Evolutionary conservation across 2,113 vertebrate genomes (phyloP).

Genomic region (Percina caprodes): DNA sequence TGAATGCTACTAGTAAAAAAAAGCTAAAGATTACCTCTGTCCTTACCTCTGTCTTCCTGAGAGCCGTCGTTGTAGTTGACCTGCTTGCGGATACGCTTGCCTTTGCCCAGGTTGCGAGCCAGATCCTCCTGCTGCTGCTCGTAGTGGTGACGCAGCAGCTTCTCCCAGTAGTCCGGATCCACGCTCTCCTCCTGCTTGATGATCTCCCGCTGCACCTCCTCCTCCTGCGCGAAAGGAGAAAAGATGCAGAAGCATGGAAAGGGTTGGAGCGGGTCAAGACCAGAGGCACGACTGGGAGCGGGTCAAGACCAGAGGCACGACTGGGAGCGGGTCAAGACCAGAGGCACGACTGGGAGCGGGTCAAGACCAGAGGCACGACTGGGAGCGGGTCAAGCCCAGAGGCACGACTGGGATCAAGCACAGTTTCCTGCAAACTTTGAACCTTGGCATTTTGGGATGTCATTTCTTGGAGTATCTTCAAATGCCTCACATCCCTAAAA

Average conservation of each 20-base stretch:
- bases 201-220: constrained; percentile 97
- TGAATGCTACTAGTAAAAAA: not conserved
- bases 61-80: constrained; percentile 99
- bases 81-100: constrained; percentile 98
- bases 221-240: constrained; percentile 82
- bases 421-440: too few relatives aligned
- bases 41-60: constrained; percentile 93
- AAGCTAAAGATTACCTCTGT: not conserved
- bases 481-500: too few relatives aligned
- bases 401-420: too few relatives aligned
- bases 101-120: constrained; percentile 96
- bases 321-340: not conserved
- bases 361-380: too few relatives aligned
- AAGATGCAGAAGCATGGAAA: not conserved
- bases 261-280: not conserved
- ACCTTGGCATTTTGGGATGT: too few relatives aligned
- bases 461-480: too few relatives aligned
- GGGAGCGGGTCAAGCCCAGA: too few relatives aligned
- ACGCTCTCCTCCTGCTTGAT: constrained; percentile 99
- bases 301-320: not conserved
- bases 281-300: not conserved
- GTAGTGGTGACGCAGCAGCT: constrained; percentile 95
- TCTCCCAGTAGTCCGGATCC: constrained; percentile 99
- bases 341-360: not conserved
- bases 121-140: constrained; percentile 98